phyloP scores from a whole-genome alignment of 2,888 invertebrate genomes.

The Augochlorella aurata region DNA sequence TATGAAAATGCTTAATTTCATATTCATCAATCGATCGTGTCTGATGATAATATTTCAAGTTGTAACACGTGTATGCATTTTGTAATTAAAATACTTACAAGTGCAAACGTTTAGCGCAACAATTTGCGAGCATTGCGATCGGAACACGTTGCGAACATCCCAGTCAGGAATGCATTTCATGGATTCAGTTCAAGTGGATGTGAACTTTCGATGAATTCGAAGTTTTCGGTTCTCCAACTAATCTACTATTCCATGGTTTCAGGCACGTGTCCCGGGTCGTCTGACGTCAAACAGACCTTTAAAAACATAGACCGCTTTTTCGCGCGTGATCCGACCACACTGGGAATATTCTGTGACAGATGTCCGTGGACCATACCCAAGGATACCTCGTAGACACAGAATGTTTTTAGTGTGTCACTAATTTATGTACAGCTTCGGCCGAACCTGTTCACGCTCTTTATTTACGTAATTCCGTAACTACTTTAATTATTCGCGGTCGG shows the following conservation, averaged over 20 bases:
- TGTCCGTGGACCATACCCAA: not conserved
- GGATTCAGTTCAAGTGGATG: too few relatives aligned
- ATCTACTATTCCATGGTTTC: not conserved
- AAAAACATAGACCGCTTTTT: not conserved
- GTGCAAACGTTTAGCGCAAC: too few relatives aligned
- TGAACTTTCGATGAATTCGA: too few relatives aligned
- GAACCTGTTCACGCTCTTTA: not conserved
- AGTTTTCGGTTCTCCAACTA: not conserved
- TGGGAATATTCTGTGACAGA: not conserved
- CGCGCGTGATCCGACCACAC: not conserved
- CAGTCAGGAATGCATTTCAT: too few relatives aligned
- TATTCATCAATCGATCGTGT: too few relatives aligned
- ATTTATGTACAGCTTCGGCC: not conserved
- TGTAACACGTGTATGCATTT: too few relatives aligned
- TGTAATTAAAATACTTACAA: too few relatives aligned
- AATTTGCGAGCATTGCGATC: too few relatives aligned
- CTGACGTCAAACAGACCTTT: not conserved
- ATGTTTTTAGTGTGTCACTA: not conserved
- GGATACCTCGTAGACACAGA: not conserved
- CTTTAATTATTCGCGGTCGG: not conserved
- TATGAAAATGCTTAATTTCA: too few relatives aligned
- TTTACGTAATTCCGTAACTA: not conserved
- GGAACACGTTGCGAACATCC: too few relatives aligned
- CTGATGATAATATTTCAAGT: too few relatives aligned
- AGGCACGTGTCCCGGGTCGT: not conserved